These are phyloP conservation scores for Scarus forsteni DNA, from an alignment of 2,797 vertebrate genomes.

Conservation along the genomic window DNA sequence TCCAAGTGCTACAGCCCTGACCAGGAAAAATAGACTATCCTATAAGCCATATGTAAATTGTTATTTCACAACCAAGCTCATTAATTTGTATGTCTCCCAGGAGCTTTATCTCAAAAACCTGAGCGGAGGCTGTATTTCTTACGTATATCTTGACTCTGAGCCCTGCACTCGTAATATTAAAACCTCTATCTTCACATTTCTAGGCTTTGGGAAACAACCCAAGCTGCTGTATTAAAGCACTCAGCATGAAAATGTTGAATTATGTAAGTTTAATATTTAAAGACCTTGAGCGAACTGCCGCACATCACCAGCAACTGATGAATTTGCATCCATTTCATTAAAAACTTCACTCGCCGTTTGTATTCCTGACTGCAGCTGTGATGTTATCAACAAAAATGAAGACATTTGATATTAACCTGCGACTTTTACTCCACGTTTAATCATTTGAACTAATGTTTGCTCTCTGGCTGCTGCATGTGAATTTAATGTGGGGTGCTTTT, in stretches of 20 bases:
- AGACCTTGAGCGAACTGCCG: neutral
- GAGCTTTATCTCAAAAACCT: no score
- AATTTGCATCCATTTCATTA: constrained; percentile 8
- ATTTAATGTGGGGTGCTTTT: constrained; percentile 5
- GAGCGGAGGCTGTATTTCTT: no score
- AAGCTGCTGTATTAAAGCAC: neutral
- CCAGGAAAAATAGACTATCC: no score
- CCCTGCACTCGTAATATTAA: no score
- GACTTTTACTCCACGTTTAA: constrained; percentile 16
- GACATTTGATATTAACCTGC: constrained; percentile 18
- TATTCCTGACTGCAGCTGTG: neutral
- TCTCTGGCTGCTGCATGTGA: constrained; percentile 13
- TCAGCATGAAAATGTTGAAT: neutral
- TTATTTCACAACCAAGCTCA: no score
- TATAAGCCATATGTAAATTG: no score
- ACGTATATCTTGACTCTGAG: no score
- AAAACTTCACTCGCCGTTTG: neutral
- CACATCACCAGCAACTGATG: neutral
- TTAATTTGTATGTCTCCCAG: no score
- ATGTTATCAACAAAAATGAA: constrained; percentile 6
- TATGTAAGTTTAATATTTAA: neutral
- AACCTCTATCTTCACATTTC: neutral
- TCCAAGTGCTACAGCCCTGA: no score
- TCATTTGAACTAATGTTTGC: constrained; percentile 22
- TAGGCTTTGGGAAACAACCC: neutral